Evolutionary conservation across 1,140 invertebrate species (phyloP), one percentile per base, ranked within the genome.

Genomic region (Vanessa tameamea): DNA sequence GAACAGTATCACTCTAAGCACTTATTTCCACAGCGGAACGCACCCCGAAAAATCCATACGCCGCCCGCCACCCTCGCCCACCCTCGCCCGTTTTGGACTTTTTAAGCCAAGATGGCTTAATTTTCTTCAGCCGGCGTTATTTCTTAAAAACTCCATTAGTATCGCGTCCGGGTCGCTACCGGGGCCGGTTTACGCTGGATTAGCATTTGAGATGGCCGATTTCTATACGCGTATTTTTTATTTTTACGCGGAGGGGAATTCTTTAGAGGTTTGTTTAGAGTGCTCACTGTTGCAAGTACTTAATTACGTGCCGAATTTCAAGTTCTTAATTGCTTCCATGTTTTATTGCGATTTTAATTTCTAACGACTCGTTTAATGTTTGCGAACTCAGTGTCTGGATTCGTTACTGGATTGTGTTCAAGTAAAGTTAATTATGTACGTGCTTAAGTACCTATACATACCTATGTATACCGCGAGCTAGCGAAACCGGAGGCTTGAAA

Each of bases 61-160:
- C 31, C 55, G 37, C 80, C 75, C 66, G 53, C 55, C 61, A 67
- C 69, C 69, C 43, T 61, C 73, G 23, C 57, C 69, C 75, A 14
- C 69, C 70, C 66, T 61, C 83, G 81, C 77, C 78, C 77, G 73
- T 86, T 88, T 87, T 84, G 83, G 87, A 86, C 85, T 86, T 86
- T 90, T 90, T 87, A 87, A 82, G 78, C 83, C 78, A 84, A 89
- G 86, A 88, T 87, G 87, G 83, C 85, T 89, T 86, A 86, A 89
- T 90, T 88, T 88, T 81, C 82, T 83, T 79, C 80, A 65, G 69
- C 68, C 68, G 63, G 68, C 70, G 75, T 80, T 86, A 84, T 73
- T 87, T 82, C 85, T 86, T 88, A 78, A 83, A 85, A 85, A 83
- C 78, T 84, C 81, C 83, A 82, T 87, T 87, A 86, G 82, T 76